A percentile compares a stretch with the other conserved stretches of the same genome.
These are phyloP conservation scores for Tetragonula carbonaria DNA, from an alignment of 2,888 invertebrate species.

Conservation along the genomic window DNA sequence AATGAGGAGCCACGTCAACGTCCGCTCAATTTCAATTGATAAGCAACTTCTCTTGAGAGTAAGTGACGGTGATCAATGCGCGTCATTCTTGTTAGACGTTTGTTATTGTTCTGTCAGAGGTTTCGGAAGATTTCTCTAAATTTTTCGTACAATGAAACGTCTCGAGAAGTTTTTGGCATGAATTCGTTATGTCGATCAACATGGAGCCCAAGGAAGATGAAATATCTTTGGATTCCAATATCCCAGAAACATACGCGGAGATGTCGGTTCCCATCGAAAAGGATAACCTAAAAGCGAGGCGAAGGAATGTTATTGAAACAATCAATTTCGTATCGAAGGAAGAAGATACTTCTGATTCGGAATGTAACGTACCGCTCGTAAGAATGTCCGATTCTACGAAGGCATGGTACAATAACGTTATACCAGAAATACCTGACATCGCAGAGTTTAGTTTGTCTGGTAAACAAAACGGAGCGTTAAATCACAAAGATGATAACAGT, in stretches of 20 bases:
- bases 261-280: slow-evolving; percentile 60
- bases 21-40: slow-evolving; percentile 5
- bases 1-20: slow-evolving; percentile 29
- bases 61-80: slow-evolving; percentile 32
- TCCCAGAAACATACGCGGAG: slow-evolving; percentile 22
- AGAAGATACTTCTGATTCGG: slow-evolving; percentile 7
- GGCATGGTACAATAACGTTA: slow-evolving; percentile 59
- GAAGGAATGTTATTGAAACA: slow-evolving; percentile 66
- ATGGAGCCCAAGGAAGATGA: slow-evolving; percentile 62
- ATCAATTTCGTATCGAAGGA: slow-evolving; percentile 28
- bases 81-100: slow-evolving; percentile 56
- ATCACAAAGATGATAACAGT: slow-evolving; percentile 45
- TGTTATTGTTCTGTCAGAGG: slow-evolving; percentile 15
- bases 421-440: slow-evolving; percentile 71
- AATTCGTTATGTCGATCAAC: slow-evolving; percentile 27
- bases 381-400: slow-evolving; percentile 52
- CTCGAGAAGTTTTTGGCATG: slow-evolving; percentile 35
- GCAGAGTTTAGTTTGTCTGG: slow-evolving; percentile 46
- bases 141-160: slow-evolving; percentile 45
- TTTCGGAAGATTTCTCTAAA: slow-evolving; percentile 34
- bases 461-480: slow-evolving; percentile 64
- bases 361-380: slow-evolving; percentile 47
- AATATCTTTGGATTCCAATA: slow-evolving; percentile 30
- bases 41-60: background rate
- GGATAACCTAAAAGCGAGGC: slow-evolving; percentile 68